Base-by-base conservation (phyloP, 30 jellyfish, hydroid and myxozoan genomes). In the Rhopilema esculentum region DNA sequence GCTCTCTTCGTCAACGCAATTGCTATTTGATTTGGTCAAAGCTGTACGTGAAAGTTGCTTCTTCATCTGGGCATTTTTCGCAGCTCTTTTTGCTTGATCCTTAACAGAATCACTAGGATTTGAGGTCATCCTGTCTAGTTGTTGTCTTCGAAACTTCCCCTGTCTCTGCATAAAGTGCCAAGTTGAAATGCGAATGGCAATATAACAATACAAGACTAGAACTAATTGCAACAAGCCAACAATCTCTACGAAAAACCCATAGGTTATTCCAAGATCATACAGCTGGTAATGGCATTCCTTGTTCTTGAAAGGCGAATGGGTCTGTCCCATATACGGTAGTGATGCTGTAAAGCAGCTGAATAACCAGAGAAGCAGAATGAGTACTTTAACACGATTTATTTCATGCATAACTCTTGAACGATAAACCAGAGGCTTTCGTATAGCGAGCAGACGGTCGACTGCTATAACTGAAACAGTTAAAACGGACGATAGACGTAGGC, bases 361-460 rank as follows among this genome's bases (percentile, higher is more conserved):
- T 21, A 84, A 22, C 97, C 97, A 91, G 65, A 91, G 48, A 21
- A 69, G 9, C 28, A 57, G 26, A 29, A 82, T 79, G 7, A 91
- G 87, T 4, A 91, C 75, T 53, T 84, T 91, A 33, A 76, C 94
- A 12, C 66, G 61, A 19, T 52, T 40, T 2, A 91, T 66, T 53
- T 91, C 90, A n/a, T 76, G 91, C 90, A 79, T 91, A 15, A 91
- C 94, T 64, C 88, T 76, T 8, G 92, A 21, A 49, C 92, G 89
- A 64, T 91, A 91, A 27, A 72, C 26, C 8, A 91, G 74, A 9
- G 97, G 97, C 74, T 83, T 91, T n/a, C 65, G 84, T 22, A 91
- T 67, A 1, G 97, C 89, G 2, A 79, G 15, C 26, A 74, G 78
- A 71, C 97, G 97, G 87, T 91, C 97, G 70, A 91, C 16, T 1